phyloP scores from a whole-genome alignment of 2,888 invertebrate genomes.

The Eupithecia subumbrata region DNA sequence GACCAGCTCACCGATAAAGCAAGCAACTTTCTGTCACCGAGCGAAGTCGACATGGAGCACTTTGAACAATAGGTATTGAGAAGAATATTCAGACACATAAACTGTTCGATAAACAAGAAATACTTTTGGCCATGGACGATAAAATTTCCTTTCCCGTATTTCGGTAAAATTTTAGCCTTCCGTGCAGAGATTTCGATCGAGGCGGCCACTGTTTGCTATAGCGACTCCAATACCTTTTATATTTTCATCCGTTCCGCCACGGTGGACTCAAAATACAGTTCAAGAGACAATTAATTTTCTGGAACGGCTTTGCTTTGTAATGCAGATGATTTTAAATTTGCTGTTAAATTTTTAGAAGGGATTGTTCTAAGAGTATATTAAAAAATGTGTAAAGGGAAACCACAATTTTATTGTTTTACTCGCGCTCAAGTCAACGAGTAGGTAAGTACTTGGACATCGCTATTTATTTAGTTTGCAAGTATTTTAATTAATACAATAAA shows the following conservation, averaged over 20 bases:
- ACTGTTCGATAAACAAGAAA: slow-evolving; percentile 33
- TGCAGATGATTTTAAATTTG: slow-evolving; percentile 41
- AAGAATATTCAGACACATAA: slow-evolving; percentile 36
- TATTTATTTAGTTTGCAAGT: not conserved
- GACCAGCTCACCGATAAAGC: not conserved
- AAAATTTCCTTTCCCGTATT: slow-evolving; percentile 45
- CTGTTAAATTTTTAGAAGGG: slow-evolving; percentile 21
- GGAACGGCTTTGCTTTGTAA: slow-evolving; percentile 40
- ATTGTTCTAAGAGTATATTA: not conserved
- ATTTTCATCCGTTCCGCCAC: slow-evolving; percentile 56
- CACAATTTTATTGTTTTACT: slow-evolving; percentile 1
- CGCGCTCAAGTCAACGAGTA: not conserved
- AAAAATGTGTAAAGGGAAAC: not conserved
- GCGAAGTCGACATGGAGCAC: slow-evolving; percentile 37
- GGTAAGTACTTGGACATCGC: slow-evolving; percentile 1
- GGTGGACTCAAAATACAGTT: slow-evolving; percentile 53
- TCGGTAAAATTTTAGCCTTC: slow-evolving; percentile 48
- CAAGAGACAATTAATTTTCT: slow-evolving; percentile 49
- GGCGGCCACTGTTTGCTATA: slow-evolving; percentile 52
- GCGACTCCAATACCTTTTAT: slow-evolving; percentile 55
- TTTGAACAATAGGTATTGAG: slow-evolving; percentile 25
- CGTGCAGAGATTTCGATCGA: slow-evolving; percentile 51
- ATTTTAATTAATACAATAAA: not conserved
- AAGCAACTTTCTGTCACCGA: not conserved
- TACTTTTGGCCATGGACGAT: slow-evolving; percentile 42